Evolutionary conservation across 2,113 vertebrate genomes (phyloP), one percentile per base, ranked within the genome.

Genomic region (Rhinolophus ferrumequinum): DNA sequence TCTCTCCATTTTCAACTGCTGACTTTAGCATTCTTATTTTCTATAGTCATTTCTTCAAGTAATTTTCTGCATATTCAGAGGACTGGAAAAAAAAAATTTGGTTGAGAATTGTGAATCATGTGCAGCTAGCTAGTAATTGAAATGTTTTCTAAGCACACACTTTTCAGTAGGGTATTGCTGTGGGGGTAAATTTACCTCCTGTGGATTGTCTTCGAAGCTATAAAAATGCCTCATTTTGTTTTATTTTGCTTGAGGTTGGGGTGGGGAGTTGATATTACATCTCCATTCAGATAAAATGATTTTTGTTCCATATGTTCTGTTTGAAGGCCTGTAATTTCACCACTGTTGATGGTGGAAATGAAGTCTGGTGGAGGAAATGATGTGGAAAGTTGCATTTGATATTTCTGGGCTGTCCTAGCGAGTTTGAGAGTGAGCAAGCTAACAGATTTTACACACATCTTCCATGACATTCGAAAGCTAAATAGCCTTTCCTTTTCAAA

Each of bases 381-480:
- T 96, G 91, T 97, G 96, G 94, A 95, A 94, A 56, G 85, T 96
- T 91, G 94, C 81, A 64, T 97, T 97, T 88, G 72, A 41, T 2
- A 3, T 97, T 93, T 97, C 81, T 86, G 52, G 91, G 60, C 66
- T 94, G 33, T 96, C 56, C 77, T 38, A 92, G 94, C 16, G 69
- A 97, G 94, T 67, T 5, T 88, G 90, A 12, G 19, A 94, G 67
- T 28, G 35, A 77, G 54, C 79, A 95, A 85, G 70, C 1, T 16
- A 96, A 96, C 11, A 90, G 62, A 95, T 97, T 98, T 98, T 96
- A 92, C 19, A 94, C 81, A 94, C 52, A 72, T 97, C 97, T 97
- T 98, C 95, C 30, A n/a, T 88, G 93, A 92, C 19, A 6, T 97
- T 97, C 96, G 64, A 97, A 97, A 97, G 88, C 91, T 82, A 97